Percentiles rank a stretch among this genome's conserved stretches.
Evolutionary conservation across 1,140 invertebrate species (phyloP).

Genomic region (Drosophila ohnishii): DNA sequence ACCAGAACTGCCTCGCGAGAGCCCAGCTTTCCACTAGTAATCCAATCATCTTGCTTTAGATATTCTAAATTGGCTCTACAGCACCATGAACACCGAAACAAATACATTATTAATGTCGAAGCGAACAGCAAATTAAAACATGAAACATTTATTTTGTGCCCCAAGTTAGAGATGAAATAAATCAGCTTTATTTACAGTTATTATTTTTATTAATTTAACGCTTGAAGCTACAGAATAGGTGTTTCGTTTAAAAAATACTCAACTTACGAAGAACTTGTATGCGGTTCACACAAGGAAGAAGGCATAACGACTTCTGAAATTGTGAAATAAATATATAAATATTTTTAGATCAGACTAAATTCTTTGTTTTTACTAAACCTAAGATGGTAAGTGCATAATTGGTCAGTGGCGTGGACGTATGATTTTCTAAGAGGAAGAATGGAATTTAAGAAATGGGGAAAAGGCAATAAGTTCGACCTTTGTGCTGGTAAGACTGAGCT

Average conservation of each 20-base stretch:
- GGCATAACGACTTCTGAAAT: conserved; percentile 68
- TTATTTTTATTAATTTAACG: neutral
- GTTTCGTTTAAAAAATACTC: conserved; percentile 1
- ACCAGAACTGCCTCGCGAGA: conserved; percentile 79
- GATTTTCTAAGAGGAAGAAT: neutral
- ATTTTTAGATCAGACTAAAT: neutral
- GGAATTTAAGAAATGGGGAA: too few species aligned
- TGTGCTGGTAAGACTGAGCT: neutral
- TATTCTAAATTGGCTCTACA: conserved; percentile 41
- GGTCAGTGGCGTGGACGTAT: neutral
- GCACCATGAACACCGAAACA: conserved; percentile 1
- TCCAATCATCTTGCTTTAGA: conserved; percentile 68
- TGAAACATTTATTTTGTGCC: conserved; percentile 7
- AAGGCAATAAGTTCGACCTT: neutral
- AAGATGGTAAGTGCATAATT: neutral
- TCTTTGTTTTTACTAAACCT: neutral
- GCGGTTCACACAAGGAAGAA: conserved; percentile 57
- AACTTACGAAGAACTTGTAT: conserved; percentile 60
- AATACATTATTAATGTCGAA: conserved; percentile 3
- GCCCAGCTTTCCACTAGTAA: conserved; percentile 78
- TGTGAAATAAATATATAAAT: conserved; percentile 22
- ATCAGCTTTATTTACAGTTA: neutral
- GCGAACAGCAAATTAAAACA: too few species aligned
- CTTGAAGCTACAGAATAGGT: conserved; percentile 1
- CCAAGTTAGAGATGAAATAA: neutral